Percentiles rank a stretch among this genome's conserved stretches.
Evolutionary conservation across 2,113 vertebrate species (phyloP).

Genomic region (Thomomys bottae): DNA sequence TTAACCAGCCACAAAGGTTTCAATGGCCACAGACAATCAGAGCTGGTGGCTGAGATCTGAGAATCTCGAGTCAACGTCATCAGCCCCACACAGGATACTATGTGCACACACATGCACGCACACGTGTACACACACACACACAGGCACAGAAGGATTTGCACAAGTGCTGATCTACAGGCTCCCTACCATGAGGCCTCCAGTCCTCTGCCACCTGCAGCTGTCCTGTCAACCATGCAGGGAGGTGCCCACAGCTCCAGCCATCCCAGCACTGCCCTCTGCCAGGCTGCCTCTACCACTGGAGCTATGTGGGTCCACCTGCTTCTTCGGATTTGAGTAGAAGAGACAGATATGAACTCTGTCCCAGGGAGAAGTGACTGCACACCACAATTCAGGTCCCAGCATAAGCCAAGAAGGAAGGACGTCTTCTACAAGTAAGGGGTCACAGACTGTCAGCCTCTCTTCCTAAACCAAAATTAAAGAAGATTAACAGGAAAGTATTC

Average conservation of each 20-base stretch:
- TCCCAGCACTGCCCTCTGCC: background rate
- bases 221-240: background rate
- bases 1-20: background rate
- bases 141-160: background rate
- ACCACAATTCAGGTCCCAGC: background rate
- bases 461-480: background rate
- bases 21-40: background rate
- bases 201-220: background rate
- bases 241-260: rapidly evolving
- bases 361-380: background rate
- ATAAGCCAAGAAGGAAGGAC: background rate
- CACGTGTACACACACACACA: background rate
- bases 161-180: background rate
- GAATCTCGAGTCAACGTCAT: too few relatives aligned
- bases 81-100: background rate
- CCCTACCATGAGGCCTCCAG: background rate
- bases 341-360: background rate
- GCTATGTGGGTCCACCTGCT: background rate
- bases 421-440: background rate
- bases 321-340: background rate
- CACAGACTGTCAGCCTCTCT: background rate
- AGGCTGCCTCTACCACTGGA: rapidly evolving
- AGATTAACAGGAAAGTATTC: background rate
- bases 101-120: too few relatives aligned
- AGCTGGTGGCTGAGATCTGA: too few relatives aligned